A percentile compares a stretch with the other conserved stretches of the same genome.
Conservation (phyloP, 1,140 invertebrate genomes). For the Oscheius sp. region DNA sequence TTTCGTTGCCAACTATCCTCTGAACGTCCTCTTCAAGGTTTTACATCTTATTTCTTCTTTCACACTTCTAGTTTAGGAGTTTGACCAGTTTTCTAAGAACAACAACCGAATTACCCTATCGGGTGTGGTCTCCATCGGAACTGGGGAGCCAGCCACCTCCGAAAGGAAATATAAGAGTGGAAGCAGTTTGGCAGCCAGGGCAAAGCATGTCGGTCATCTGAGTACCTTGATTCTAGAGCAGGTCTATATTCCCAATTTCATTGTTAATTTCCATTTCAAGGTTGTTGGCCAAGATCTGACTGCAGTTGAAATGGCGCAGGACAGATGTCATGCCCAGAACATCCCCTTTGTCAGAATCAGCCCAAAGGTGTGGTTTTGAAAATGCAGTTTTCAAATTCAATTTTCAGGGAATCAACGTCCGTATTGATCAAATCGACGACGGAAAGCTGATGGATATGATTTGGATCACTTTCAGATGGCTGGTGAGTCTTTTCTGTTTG, state of each 20-base stretch:
- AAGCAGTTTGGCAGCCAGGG: constrained; percentile 38
- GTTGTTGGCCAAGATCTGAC: constrained; percentile 54
- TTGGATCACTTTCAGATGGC: constrained; percentile 44
- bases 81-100: constrained; percentile 43
- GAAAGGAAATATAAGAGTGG: constrained; percentile 51
- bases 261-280: constrained; percentile 16
- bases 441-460: constrained; percentile 57
- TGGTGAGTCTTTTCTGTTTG: constrained; percentile 1
- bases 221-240: constrained; percentile 50
- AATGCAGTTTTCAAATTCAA: neutral
- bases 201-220: constrained; percentile 46
- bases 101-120: constrained; percentile 41
- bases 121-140: constrained; percentile 53
- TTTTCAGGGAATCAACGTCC: constrained; percentile 44
- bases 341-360: constrained; percentile 51
- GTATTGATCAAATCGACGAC: constrained; percentile 55
- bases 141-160: constrained; percentile 47
- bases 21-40: constrained; percentile 51
- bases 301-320: constrained; percentile 47
- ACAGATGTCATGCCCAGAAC: constrained; percentile 49
- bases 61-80: constrained; percentile 43
- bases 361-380: constrained; percentile 26
- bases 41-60: neutral
- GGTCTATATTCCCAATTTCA: constrained; percentile 26
- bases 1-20: constrained; percentile 54